These are phyloP conservation scores for Mugil cephalus DNA, from an alignment of 2,113 vertebrate species.

Conservation along the genomic window DNA sequence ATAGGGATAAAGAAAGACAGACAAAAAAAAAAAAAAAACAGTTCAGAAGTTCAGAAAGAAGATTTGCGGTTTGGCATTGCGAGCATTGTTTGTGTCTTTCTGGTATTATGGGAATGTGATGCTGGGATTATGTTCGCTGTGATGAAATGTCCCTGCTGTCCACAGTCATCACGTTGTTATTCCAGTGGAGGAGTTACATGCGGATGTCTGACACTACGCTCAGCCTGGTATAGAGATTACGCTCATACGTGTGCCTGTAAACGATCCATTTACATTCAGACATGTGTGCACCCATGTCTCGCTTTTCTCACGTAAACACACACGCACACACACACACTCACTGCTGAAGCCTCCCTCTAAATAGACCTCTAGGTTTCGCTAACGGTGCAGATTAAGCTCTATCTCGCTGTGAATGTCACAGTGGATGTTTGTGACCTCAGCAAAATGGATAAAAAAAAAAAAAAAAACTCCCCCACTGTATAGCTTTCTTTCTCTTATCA, in stretches of 20 bases:
- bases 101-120: constrained; percentile 30
- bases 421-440: constrained; percentile 50
- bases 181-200: constrained; percentile 24
- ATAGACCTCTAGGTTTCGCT: constrained; percentile 45
- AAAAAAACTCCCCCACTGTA: not conserved
- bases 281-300: not conserved
- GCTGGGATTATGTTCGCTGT: constrained; percentile 41
- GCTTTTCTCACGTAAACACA: not conserved
- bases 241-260: constrained; percentile 37
- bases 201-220: constrained; percentile 30
- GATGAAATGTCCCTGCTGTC: constrained; percentile 28
- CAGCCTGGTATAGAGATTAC: constrained; percentile 34
- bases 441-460: constrained; percentile 19
- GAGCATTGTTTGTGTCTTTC: constrained; percentile 35
- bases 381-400: constrained; percentile 52
- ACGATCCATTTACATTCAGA: constrained; percentile 4
- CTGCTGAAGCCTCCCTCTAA: constrained; percentile 14
- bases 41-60: constrained; percentile 7
- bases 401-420: constrained; percentile 55
- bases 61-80: constrained; percentile 19
- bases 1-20: constrained; percentile 10
- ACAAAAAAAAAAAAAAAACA: not conserved
- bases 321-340: constrained; percentile 9
- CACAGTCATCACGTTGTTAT: constrained; percentile 35
- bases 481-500: constrained; percentile 36